Evolutionary conservation across 2,113 vertebrate genomes (phyloP).

Genomic region (Eidolon helvum): DNA sequence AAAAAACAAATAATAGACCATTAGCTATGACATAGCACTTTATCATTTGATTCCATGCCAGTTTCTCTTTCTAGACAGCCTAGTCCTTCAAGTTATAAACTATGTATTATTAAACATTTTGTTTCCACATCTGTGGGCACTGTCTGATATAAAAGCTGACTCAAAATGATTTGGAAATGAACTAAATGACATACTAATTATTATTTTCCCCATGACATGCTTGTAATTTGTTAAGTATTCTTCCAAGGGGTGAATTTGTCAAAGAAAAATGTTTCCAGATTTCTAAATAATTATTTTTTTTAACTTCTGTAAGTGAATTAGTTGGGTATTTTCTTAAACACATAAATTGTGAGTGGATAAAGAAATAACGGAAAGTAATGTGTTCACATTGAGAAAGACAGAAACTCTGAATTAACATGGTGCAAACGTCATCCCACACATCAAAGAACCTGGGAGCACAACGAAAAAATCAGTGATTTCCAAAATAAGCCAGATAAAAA

Average conservation of each 20-base stretch:
- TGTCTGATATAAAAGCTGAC: background rate
- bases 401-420: background rate
- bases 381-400: background rate
- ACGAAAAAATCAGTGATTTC: background rate
- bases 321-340: slow-evolving; percentile 60
- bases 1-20: background rate
- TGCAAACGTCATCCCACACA: background rate
- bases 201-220: background rate
- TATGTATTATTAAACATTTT: background rate
- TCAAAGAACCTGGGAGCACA: background rate
- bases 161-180: slow-evolving; percentile 1
- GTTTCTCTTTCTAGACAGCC: background rate
- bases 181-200: background rate
- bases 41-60: background rate
- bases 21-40: background rate
- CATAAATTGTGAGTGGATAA: background rate
- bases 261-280: slow-evolving; percentile 28
- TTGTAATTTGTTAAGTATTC: background rate
- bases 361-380: background rate
- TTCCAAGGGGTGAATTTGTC: background rate
- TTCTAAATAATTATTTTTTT: slow-evolving; percentile 49
- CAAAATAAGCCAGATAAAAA: too few species aligned
- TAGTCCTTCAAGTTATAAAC: background rate
- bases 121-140: background rate
- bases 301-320: slow-evolving; percentile 52